Evolutionary conservation across 30 jellyfish, hydroid and myxozoan species (phyloP), one percentile per base, ranked within the genome.

Genomic region (Phacellophora camtschatica): DNA sequence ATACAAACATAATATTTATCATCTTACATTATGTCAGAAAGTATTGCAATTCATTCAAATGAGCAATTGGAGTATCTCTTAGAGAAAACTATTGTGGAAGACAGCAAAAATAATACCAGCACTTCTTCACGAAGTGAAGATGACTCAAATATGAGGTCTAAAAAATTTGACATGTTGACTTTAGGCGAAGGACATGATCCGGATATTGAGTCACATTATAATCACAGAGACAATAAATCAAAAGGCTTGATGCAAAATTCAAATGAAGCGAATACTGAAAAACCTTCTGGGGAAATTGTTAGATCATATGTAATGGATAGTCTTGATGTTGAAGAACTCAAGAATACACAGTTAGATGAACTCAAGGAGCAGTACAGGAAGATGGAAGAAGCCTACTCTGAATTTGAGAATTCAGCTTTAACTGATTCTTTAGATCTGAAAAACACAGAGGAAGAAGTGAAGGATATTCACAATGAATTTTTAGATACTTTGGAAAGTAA

Each of bases 11-110:
- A n/a, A n/a, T n/a, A n/a, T n/a, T n/a, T n/a, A n/a, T n/a, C n/a
- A n/a, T n/a, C n/a, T n/a, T n/a, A n/a, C n/a, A n/a, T n/a, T n/a
- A 72, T 72, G 86, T 4, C 33, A 19, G 86, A 72, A 27, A 72
- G 34, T 72, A 25, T 72, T 29, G 86, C 74, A 49, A 71, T 80
- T 23, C 91, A 80, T 36, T 80, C 91, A 0, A 61, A 53, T 32
- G 27, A 34, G 48, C 84, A 66, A 49, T 55, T 80, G 4, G 77
- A 66, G 35, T 33, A 66, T 25, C 45, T 80, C 36, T 29, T 80
- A 15, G 80, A 70, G 68, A 37, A 66, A 16, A 39, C 68, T 16
- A 58, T 6, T 13, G 71, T 22, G 13, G 71, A 57, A 57, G 42
- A 57, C 15, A 37, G 16, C 15, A 57, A 19, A 37, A 18, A 6